Percentiles rank a stretch among this genome's conserved stretches.
phyloP scores from a whole-genome alignment of 2,888 invertebrate genomes.

The Apomyelois bistriatella region DNA sequence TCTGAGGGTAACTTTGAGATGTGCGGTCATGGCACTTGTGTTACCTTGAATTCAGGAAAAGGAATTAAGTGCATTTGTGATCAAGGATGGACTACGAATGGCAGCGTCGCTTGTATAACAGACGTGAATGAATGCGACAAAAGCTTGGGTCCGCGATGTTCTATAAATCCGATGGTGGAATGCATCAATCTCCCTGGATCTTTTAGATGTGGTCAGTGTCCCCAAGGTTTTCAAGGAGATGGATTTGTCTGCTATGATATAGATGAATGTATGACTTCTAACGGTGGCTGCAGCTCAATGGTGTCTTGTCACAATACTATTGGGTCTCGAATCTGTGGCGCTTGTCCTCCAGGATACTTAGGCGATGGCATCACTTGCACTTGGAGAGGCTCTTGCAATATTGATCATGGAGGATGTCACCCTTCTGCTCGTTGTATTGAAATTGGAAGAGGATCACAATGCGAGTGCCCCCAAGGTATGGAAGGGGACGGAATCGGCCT shows the following conservation, averaged over 20 bases:
- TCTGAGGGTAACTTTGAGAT: conserved; percentile 84
- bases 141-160: conserved; percentile 84
- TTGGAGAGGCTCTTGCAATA: conserved; percentile 83
- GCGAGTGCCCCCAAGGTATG: conserved; percentile 89
- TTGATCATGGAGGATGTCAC: conserved; percentile 93
- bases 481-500: conserved; percentile 89
- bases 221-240: conserved; percentile 91
- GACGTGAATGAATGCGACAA: conserved; percentile 93
- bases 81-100: conserved; percentile 92
- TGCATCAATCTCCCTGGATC: conserved; percentile 95
- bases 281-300: conserved; percentile 94
- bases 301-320: conserved; percentile 93
- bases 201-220: conserved; percentile 94
- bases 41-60: conserved; percentile 80
- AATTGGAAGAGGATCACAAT: conserved; percentile 80
- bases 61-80: conserved; percentile 91
- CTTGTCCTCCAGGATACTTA: conserved; percentile 92
- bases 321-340: conserved; percentile 92
- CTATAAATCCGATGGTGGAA: conserved; percentile 87
- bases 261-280: conserved; percentile 91
- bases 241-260: conserved; percentile 92
- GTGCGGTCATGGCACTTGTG: conserved; percentile 94
- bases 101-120: conserved; percentile 85
- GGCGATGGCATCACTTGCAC: conserved; percentile 90
- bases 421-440: conserved; percentile 88